These are phyloP conservation scores for Radopholus similis DNA, from an alignment of 1,140 invertebrate genomes.

Conservation along the genomic window DNA sequence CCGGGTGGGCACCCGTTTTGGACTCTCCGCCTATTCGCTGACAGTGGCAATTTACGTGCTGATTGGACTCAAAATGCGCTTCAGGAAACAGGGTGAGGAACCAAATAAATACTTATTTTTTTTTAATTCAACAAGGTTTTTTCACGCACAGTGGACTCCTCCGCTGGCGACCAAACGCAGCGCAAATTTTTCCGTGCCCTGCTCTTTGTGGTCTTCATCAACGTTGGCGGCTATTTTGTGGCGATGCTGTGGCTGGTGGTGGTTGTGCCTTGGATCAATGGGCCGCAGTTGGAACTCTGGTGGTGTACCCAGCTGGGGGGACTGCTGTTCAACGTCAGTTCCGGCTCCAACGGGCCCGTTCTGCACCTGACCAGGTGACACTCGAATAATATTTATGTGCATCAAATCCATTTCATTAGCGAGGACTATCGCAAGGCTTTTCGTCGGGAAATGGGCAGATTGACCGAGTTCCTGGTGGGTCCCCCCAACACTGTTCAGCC, in stretches of 20 bases:
- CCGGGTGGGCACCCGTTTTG: no score
- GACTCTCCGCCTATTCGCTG: no score
- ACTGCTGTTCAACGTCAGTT: background rate
- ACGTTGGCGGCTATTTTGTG: background rate
- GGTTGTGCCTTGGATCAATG: background rate
- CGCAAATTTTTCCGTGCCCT: conserved; percentile 3
- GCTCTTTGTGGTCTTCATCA: background rate
- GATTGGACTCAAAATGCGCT: no score
- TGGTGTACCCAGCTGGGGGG: no score
- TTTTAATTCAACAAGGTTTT: no score
- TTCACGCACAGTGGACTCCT: no score
- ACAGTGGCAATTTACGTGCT: no score
- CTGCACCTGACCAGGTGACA: background rate
- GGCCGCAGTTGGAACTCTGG: background rate
- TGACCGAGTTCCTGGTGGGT: background rate
- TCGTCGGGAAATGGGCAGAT: background rate
- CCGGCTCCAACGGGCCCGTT: background rate
- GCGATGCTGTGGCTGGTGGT: background rate
- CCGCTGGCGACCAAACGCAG: background rate
- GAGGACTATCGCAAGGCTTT: background rate
- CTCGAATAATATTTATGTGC: background rate
- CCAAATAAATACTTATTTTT: no score
- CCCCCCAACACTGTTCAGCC: background rate
- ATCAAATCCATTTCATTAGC: background rate
- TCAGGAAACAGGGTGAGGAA: no score